These are phyloP conservation scores for Toxonevra muliebris DNA, from an alignment of 2,888 invertebrate genomes.

Conservation along the genomic window DNA sequence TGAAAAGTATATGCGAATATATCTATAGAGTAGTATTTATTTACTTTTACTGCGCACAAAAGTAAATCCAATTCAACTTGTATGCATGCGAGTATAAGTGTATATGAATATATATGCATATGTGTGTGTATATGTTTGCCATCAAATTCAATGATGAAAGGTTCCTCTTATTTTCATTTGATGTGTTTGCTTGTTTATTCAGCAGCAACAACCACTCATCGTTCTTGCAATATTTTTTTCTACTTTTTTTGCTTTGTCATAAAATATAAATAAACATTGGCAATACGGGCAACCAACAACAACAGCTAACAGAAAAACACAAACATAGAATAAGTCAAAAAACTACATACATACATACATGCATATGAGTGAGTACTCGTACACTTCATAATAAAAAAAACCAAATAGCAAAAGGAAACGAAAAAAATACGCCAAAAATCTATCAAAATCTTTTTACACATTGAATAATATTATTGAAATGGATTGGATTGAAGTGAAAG, in stretches of 20 bases:
- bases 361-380: background rate
- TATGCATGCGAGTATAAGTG: too few species aligned
- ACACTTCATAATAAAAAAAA: too few species aligned
- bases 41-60: background rate
- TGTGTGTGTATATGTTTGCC: background rate
- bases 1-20: background rate
- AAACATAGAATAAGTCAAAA: background rate
- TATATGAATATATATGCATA: too few species aligned
- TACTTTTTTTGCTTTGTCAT: background rate
- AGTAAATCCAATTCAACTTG: constrained; percentile 11
- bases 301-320: background rate
- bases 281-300: background rate
- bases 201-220: background rate
- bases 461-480: constrained; percentile 27
- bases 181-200: background rate
- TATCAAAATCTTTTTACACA: constrained; percentile 20
- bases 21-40: background rate
- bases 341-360: background rate
- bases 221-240: background rate
- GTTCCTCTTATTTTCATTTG: background rate
- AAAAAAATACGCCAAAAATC: background rate
- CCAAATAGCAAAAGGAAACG: too few species aligned
- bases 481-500: constrained; percentile 20
- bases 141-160: constrained; percentile 1
- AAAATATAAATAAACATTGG: too few species aligned